These are phyloP conservation scores for Pristionchus fissidentatus DNA, from an alignment of 2,888 invertebrate species.

Conservation along the genomic window DNA sequence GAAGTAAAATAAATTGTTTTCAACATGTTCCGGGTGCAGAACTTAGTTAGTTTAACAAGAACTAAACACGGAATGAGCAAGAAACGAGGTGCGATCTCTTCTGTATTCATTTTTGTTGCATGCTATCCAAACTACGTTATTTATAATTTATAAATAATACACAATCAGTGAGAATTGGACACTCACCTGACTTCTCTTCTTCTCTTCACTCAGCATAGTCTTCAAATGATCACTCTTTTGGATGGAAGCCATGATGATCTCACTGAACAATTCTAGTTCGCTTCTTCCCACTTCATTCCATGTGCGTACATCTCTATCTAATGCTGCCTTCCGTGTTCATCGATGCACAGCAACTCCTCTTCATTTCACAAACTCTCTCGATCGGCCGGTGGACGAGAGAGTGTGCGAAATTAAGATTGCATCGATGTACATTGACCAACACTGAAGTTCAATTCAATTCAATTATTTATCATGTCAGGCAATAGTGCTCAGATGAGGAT, in stretches of 20 bases:
- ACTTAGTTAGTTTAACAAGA: too few species aligned
- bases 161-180: neutral
- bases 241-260: constrained; percentile 89
- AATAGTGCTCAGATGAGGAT: too few species aligned
- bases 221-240: constrained; percentile 97
- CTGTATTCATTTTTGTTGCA: neutral
- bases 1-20: too few species aligned
- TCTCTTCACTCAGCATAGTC: constrained; percentile 93
- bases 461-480: too few species aligned
- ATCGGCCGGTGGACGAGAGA: too few species aligned
- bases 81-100: neutral
- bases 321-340: too few species aligned
- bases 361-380: too few species aligned
- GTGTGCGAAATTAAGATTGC: too few species aligned
- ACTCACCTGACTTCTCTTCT: constrained; percentile 82
- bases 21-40: too few species aligned
- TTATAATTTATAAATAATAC: neutral
- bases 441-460: too few species aligned
- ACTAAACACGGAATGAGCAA: too few species aligned
- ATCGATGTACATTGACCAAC: too few species aligned
- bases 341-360: neutral
- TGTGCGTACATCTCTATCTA: neutral
- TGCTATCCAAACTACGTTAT: neutral
- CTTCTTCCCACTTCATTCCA: neutral
- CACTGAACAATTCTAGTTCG: constrained; percentile 77